Conservation (phyloP, 2,113 vertebrate genomes). For the Paramisgurnus dabryanus region DNA sequence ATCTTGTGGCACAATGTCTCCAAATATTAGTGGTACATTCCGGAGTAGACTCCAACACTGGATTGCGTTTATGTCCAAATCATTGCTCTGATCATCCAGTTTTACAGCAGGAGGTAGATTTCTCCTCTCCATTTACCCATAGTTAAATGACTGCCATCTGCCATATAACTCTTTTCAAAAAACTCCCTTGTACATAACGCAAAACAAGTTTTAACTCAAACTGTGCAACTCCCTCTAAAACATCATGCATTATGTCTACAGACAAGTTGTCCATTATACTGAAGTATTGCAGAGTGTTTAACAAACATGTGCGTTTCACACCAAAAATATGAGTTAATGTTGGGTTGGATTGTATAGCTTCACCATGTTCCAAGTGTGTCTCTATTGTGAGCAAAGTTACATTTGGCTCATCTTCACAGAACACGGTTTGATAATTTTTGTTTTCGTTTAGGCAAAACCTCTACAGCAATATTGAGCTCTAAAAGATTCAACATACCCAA, state of each 20-base stretch:
- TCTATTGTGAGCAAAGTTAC: too few relatives aligned
- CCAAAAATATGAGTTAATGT: constrained; percentile 44
- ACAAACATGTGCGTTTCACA: constrained; percentile 43
- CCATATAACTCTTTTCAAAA: constrained; percentile 10
- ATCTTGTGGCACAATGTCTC: constrained; percentile 24
- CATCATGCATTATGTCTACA: constrained; percentile 56
- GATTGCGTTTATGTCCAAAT: constrained; percentile 34
- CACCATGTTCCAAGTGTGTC: constrained; percentile 24
- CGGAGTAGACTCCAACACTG: constrained; percentile 32
- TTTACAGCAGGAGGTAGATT: neutral
- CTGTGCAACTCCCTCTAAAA: constrained; percentile 56
- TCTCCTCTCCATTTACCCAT: constrained; percentile 9
- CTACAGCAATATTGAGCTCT: constrained; percentile 15
- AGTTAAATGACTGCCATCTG: neutral
- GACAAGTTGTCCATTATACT: constrained; percentile 39
- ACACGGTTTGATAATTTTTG: constrained; percentile 15
- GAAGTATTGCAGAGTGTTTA: constrained; percentile 54
- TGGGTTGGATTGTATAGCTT: constrained; percentile 23
- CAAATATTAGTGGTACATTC: constrained; percentile 32
- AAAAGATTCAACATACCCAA: constrained; percentile 45
- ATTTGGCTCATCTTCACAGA: too few relatives aligned
- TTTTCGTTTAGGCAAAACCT: constrained; percentile 33
- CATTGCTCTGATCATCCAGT: constrained; percentile 18
- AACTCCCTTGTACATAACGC: neutral
- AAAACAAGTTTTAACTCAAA: constrained; percentile 41